Evolutionary conservation across 2,888 invertebrate species (phyloP), one percentile per base, ranked within the genome.

Genomic region (Ditula angustiorana): DNA sequence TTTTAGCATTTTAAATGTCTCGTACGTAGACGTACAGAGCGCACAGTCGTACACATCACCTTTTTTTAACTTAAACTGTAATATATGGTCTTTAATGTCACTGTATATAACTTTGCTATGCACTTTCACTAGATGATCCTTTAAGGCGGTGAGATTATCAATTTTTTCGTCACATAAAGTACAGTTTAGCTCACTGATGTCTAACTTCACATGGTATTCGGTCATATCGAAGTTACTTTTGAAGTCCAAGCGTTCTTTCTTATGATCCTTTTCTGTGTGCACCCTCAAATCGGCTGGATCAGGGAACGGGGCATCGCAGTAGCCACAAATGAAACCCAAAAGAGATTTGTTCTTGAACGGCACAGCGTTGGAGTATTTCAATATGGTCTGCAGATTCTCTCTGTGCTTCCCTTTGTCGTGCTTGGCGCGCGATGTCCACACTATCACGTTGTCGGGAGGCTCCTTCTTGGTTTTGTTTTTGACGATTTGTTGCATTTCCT

Each of bases 1-100:
- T 70, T 88, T 88, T 0, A 92, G 19, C 88, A 88, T 90, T 55
- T 90, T 90, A 57, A 90, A 92, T 0, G 90, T 91, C 49, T 91
- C 91, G 52, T 90, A 91, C 0, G 85, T 88, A 0, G 86, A 81
- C 0, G 86, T 62, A 35, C 91, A 92, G 79, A 89, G 77, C 0
- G 81, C 83, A 64, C 91, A 92, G 7, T 89, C 85, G 19, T 85
- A 88, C 0, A 83, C 73, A 0, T 88, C 88, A 0, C 88, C 90
- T 46, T 85, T 84, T n/a, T 80, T 85, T 44, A 92, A 49, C 16
- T 86, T 90, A 37, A 88, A 92, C 47, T 88, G 88, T 21, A 86
- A 63, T 7, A 92, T 74, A 24, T 88, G 85, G 44, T 92, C 89
- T 65, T 90, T 90, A 0, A 91, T 83, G 10, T 90, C 91, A 0